These are phyloP conservation scores for Pristionchus japonicus DNA, from an alignment of 2,888 invertebrate species.

Conservation along the genomic window DNA sequence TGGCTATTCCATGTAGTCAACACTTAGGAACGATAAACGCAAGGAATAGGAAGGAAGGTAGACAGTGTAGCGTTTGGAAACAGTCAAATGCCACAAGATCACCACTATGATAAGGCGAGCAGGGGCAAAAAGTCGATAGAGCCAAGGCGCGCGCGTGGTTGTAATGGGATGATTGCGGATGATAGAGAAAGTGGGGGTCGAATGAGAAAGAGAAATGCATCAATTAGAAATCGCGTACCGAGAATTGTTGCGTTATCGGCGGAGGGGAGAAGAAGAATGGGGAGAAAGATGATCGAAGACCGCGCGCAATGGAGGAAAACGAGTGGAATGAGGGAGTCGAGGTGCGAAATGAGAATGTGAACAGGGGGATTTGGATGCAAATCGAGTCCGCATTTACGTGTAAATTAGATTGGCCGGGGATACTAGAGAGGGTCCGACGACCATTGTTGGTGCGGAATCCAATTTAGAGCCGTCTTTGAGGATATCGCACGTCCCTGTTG, in stretches of 20 bases:
- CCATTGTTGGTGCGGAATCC: background rate
- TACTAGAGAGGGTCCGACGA: background rate
- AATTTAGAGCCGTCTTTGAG: background rate
- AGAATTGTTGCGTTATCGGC: slow-evolving; percentile 4
- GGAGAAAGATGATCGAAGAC: no score
- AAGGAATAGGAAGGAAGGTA: background rate
- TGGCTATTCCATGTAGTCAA: no score
- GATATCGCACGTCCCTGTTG: background rate
- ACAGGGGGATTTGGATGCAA: background rate
- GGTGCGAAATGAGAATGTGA: background rate
- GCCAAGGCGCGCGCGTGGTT: background rate
- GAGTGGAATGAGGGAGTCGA: background rate
- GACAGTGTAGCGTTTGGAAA: background rate
- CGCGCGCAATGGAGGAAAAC: background rate
- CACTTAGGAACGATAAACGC: background rate
- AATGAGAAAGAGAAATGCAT: background rate
- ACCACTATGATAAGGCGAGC: background rate
- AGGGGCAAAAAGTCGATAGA: slow-evolving; percentile 28
- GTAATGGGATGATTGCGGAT: slow-evolving; percentile 20
- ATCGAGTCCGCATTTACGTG: background rate
- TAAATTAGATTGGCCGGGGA: background rate
- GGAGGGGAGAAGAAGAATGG: background rate
- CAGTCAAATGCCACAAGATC: background rate
- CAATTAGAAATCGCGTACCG: background rate
- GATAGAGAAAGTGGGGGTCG: background rate